phyloP scores from a whole-genome alignment of 2,113 vertebrate species.

The Labeo rohita region DNA sequence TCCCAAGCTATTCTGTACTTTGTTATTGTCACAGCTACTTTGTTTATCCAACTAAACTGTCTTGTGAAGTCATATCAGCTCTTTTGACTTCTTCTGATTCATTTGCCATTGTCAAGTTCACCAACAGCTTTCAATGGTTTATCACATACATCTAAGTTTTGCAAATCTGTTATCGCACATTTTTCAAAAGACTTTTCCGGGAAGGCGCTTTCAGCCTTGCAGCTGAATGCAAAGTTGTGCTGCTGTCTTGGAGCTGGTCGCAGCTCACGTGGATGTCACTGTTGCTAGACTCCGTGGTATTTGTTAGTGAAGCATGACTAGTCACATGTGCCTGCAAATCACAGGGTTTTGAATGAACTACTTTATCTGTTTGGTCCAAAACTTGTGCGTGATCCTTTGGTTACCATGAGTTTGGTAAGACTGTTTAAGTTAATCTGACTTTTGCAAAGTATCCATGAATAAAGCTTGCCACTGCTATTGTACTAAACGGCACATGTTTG shows the following conservation, averaged over 20 bases:
- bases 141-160: neutral
- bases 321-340: conserved; percentile 68
- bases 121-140: neutral
- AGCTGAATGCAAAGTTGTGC: conserved; percentile 41
- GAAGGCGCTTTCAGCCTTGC: conserved; percentile 12
- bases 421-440: neutral
- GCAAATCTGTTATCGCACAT: neutral
- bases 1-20: neutral
- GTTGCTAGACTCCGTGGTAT: conserved; percentile 58
- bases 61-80: neutral
- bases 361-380: conserved; percentile 30
- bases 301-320: conserved; percentile 67
- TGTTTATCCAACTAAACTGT: neutral
- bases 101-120: neutral
- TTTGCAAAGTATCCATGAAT: neutral
- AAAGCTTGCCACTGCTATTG: neutral
- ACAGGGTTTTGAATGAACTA: conserved; percentile 44
- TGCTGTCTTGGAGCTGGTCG: conserved; percentile 55
- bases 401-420: neutral
- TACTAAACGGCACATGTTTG: neutral
- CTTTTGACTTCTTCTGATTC: neutral
- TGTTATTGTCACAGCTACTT: neutral
- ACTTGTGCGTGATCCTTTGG: neutral
- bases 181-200: neutral
- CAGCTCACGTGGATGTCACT: conserved; percentile 53